Evolutionary conservation across 2,888 invertebrate species (phyloP).

Genomic region (Alloscopus bannaensis): DNA sequence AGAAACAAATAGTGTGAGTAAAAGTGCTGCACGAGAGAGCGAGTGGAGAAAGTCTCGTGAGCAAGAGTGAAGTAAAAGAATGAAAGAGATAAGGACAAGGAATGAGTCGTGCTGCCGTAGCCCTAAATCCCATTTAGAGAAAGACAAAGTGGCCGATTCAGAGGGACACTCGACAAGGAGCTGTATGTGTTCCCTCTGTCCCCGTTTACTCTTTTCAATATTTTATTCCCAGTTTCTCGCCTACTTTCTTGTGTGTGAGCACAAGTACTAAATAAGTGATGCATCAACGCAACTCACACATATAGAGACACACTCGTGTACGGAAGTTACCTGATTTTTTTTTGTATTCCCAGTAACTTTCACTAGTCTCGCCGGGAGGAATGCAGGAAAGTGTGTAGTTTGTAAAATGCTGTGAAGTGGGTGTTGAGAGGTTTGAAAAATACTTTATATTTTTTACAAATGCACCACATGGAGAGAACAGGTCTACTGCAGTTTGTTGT

Average conservation of each 20-base stretch:
- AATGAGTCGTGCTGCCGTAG: slow-evolving; percentile 43
- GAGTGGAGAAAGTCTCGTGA: slow-evolving; percentile 1
- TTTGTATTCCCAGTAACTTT: neutral
- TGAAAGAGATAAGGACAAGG: slow-evolving; percentile 32
- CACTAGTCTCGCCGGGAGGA: neutral
- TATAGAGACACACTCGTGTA: neutral
- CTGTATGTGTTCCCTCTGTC: slow-evolving; percentile 24
- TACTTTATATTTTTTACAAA: slow-evolving; percentile 22
- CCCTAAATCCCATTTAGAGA: slow-evolving; percentile 40
- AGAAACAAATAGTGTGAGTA: too few species aligned
- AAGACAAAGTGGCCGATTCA: slow-evolving; percentile 45
- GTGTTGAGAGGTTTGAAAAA: slow-evolving; percentile 19
- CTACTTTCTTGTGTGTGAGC: neutral
- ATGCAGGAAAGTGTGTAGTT: too few species aligned
- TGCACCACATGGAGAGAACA: slow-evolving; percentile 10
- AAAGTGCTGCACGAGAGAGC: too few species aligned
- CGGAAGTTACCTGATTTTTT: neutral
- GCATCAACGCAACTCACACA: neutral
- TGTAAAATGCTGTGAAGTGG: too few species aligned
- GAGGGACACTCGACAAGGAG: slow-evolving; percentile 37
- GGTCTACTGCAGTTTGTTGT: slow-evolving; percentile 22
- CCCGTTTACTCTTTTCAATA: slow-evolving; percentile 39
- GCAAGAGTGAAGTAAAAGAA: slow-evolving; percentile 44
- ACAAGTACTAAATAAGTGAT: neutral
- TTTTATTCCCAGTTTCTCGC: slow-evolving; percentile 27